Conservation (phyloP, 92 coral and sea anemone genomes). For the Porites lobata region DNA sequence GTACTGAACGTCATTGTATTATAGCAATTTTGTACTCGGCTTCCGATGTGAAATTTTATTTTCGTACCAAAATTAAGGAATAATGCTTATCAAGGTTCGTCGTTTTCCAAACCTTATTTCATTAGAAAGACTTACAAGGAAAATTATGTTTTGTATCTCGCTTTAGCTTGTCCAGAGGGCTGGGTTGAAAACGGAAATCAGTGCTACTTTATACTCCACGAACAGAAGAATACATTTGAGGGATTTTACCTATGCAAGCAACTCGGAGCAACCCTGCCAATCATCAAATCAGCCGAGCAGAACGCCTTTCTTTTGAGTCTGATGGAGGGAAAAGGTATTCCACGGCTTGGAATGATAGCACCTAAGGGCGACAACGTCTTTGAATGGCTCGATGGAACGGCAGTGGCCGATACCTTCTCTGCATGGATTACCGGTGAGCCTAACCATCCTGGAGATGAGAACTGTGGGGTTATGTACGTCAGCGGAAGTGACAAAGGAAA, state of each 20-base stretch:
- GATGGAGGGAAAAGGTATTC: neutral
- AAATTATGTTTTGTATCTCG: no score
- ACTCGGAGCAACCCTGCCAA: neutral
- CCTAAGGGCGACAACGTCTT: neutral
- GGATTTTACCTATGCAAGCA: neutral
- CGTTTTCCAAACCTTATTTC: no score
- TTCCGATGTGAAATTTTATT: no score
- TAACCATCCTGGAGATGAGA: neutral
- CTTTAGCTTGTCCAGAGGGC: no score
- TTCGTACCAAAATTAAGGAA: no score
- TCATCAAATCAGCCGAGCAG: neutral
- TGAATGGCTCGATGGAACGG: neutral
- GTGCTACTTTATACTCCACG: no score
- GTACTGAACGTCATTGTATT: no score
- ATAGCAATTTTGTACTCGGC: no score
- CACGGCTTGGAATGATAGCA: neutral
- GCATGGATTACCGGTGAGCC: neutral
- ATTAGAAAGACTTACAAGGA: no score
- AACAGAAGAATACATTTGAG: no score
- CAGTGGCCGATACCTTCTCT: neutral
- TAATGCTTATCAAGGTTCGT: no score
- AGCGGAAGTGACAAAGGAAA: neutral
- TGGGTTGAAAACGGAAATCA: no score
- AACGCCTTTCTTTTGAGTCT: neutral
- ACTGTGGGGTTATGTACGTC: neutral